Conservation (phyloP, 1,140 invertebrate species). For the Nephila pilipes region DNA sequence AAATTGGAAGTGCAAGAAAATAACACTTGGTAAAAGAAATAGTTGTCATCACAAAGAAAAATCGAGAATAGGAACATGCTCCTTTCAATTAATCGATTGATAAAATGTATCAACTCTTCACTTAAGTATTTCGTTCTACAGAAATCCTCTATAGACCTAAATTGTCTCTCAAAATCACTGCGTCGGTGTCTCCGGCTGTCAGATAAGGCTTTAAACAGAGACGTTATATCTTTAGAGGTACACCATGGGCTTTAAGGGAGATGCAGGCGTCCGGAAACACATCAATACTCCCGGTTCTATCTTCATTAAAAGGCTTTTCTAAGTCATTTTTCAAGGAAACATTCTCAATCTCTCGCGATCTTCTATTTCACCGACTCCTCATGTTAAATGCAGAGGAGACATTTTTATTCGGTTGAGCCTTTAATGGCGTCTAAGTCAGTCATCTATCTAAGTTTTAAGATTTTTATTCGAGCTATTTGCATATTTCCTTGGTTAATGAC, state of each 20-base stretch:
- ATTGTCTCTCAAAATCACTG: neutral
- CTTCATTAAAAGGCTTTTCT: slow-evolving; percentile 35
- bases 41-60: no score
- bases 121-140: neutral
- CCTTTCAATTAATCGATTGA: neutral
- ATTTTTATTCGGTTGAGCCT: neutral
- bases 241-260: neutral
- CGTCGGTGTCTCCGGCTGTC: neutral
- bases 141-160: neutral
- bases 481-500: neutral
- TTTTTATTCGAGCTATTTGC: neutral
- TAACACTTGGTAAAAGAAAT: no score
- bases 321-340: slow-evolving; percentile 13
- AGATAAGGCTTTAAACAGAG: neutral
- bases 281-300: slow-evolving; percentile 21
- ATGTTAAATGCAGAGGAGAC: neutral
- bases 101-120: neutral
- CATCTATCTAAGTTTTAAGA: neutral
- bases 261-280: neutral
- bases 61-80: neutral
- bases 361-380: neutral
- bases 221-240: neutral
- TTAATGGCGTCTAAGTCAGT: neutral
- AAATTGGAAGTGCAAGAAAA: no score
- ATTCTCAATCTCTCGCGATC: neutral